Evolutionary conservation across 2,113 vertebrate genomes (phyloP), one percentile per base, ranked within the genome.

Genomic region (Pagrus major): DNA sequence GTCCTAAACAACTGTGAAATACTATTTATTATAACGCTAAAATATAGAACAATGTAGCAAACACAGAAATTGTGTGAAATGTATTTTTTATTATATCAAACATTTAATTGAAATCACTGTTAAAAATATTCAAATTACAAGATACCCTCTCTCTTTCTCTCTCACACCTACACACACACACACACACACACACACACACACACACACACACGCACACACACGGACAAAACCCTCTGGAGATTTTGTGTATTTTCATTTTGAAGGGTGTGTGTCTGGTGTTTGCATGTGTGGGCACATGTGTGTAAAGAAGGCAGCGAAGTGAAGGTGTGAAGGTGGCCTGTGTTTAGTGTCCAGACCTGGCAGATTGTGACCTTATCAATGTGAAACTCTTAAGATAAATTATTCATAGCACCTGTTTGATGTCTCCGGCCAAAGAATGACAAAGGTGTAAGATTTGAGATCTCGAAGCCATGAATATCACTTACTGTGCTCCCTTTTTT

Each of bases 321-420:
- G 89, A 85, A 83, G 89, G 80, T 85, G 84, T 84, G 89, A 85
- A 83, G 89, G 80, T 85, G 76, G 85, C 78, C 81, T 76, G 83
- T 73, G 82, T 84, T 90, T 89, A 84, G 90, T 79, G 90, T 88
- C 90, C 91, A 92, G 88, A 87, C 88, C 86, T 86, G 91, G 88
- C 93, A 93, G 92, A 94, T 93, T 94, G 93, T 93, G 93, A 94
- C 93, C 93, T 92, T 93, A 93, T 94, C 91, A 94, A 91, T 92
- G 89, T 91, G 86, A 92, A 92, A 93, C 84, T 92, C 90, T 85
- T 85, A 88, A 89, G 77, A 91, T 93, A 90, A 93, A 94, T 94
- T 93, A 94, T 93, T 92, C 93, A 93, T 88, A 86, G 84, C 91
- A 92, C 89, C 91, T 93, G 92, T 92, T 93, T 91, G 91, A 94